Conservation (phyloP, 2,113 vertebrate genomes). For the Ctenomys sociabilis region DNA sequence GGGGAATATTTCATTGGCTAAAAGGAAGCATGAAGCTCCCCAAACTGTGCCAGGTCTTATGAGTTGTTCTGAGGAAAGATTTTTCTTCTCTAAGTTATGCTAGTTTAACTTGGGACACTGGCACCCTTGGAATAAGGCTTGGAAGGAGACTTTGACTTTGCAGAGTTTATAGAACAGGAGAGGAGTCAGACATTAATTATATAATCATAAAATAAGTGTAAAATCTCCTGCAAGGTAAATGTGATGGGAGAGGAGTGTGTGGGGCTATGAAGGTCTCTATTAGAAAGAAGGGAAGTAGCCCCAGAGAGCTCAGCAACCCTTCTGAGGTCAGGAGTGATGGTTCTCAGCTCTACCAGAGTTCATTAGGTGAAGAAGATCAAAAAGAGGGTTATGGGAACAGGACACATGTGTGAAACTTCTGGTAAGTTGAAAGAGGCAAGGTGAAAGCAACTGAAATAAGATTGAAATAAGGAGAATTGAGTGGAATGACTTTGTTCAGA, state of each 20-base stretch:
- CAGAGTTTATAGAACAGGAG: not conserved
- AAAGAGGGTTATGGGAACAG: not conserved
- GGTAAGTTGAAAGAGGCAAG: not conserved
- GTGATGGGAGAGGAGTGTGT: not conserved
- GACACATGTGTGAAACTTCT: not conserved
- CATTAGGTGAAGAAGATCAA: not conserved
- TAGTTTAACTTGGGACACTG: not conserved
- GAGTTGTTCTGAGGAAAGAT: not conserved
- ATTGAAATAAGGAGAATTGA: not conserved
- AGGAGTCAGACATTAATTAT: not conserved
- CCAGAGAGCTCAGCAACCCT: not conserved
- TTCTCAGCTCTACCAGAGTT: not conserved
- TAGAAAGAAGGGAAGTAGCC: not conserved
- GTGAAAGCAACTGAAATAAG: not conserved
- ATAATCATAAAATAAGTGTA: not conserved
- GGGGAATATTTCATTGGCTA: not conserved
- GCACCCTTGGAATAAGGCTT: not conserved
- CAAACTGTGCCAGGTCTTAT: not conserved
- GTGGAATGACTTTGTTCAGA: not conserved
- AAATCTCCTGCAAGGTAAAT: not conserved
- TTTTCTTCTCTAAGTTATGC: not conserved
- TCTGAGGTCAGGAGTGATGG: not conserved
- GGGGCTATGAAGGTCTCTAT: not conserved
- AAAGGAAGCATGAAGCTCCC: not conserved
- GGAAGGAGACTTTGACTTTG: not conserved